These are phyloP conservation scores for Phalacrocorax carbo DNA, from an alignment of 2,113 vertebrate species.

Conservation along the genomic window DNA sequence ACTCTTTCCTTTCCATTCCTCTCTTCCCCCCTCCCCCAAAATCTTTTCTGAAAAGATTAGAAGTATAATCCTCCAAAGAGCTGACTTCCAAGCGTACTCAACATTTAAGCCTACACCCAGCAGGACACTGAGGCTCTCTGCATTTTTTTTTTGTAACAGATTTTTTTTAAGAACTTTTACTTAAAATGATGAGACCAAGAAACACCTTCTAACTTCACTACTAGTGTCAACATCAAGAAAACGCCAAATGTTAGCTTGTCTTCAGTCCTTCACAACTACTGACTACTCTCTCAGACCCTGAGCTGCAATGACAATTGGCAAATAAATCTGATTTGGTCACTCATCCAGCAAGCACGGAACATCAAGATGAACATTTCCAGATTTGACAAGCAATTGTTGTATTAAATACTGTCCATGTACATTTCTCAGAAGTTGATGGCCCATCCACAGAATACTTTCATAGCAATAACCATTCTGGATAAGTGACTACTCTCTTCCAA, in stretches of 20 bases:
- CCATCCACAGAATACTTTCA: background rate
- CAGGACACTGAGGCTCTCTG: background rate
- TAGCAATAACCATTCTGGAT: background rate
- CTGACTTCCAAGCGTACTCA: background rate
- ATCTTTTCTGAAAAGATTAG: background rate
- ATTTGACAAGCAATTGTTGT: background rate
- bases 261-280: background rate
- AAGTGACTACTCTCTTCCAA: constrained; percentile 37
- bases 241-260: background rate
- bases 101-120: background rate
- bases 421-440: background rate
- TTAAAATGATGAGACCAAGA: background rate
- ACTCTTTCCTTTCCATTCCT: background rate
- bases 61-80: background rate
- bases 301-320: background rate
- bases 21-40: background rate
- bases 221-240: background rate
- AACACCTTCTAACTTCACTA: background rate
- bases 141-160: background rate
- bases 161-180: background rate
- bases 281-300: background rate
- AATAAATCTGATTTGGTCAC: background rate
- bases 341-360: background rate
- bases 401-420: background rate
- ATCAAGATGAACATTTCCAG: background rate